Evolutionary conservation across 2,797 vertebrate species (phyloP), one percentile per base, ranked within the genome.

Genomic region (Discoglossus pictus): DNA sequence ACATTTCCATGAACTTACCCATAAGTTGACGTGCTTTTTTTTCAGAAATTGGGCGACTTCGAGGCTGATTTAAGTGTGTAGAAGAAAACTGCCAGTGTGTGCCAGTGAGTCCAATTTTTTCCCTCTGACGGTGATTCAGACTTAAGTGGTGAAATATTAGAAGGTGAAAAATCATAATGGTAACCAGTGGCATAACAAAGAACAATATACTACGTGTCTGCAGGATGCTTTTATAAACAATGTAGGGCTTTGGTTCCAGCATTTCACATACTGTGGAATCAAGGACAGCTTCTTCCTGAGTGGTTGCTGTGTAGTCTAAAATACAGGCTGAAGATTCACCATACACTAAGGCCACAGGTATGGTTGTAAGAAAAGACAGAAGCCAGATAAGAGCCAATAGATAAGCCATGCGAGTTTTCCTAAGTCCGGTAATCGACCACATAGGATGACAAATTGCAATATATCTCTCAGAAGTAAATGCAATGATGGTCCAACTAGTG

Each of bases 231-330:
- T 83, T 88, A 74, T 90, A 91, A 23, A 91, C 70, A 24, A 79
- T 73, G 2, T 80, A 86, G 25, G 87, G 90, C 47, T 89, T 87
- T 6, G 82, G 74, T 60, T 92, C 89, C 1, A 70, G 82, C 89
- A 92, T 88, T 72, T 92, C 89, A 68, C 90, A 91, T 79, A 90
- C 86, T 34, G 84, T 90, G 62, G 89, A 89, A 2, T 87, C 73
- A 12, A 84, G 80, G 27, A 91, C 83, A 17, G 83, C 79, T 0
- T 86, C 82, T 36, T 88, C 75, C 6, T 55, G 80, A 13, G 73
- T 81, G 5, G 77, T 68, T 12, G 89, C 85, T 0, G 84, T 86
- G 66, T 88, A 89, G 76, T 92, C 87, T 42, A 90, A 74, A 65
- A 91, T 87, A 61, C 87, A 92, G 20, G 83, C 87, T 1, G 74